Base-by-base conservation (phyloP, 2,797 vertebrate species). In the Chelmon rostratus region DNA sequence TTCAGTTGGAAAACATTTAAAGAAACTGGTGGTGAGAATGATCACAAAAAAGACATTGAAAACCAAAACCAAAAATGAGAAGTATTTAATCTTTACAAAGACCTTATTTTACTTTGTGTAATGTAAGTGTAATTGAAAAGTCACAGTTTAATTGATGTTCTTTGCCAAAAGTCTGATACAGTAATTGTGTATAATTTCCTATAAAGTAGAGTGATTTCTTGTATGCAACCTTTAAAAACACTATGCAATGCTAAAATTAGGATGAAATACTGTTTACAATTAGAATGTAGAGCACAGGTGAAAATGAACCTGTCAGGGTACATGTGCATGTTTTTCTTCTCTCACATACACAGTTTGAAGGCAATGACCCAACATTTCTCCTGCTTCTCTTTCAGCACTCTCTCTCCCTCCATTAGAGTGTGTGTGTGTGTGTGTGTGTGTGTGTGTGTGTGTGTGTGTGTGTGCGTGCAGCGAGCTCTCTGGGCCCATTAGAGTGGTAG, bases 401-500 rank as follows among this genome's bases (percentile, higher is more conserved):
- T 28, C 40, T 42, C 40, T 42, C 42, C 40, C 40, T 42, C 40
- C 40, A 42, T n/a, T 9, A 6, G n/a, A 50, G 9, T 25, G 15
- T 15, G 21, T 3, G 35, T 15, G 37, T 23, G 7, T 23, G 31
- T 13, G 21, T 15, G 38, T 42, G 13, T 10, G 15, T 16, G 37
- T 9, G 42, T 28, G 16, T 18, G 35, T 4, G 3, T 35, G 53
- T 35, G 4, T 13, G 47, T 21, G 57, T 5, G 54, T 40, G 49
- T 18, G 68, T 59, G 61, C 1, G 9, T 28, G 49, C 47, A 61
- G 23, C 25, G 37, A 85, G 76, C 76, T 82, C 78, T 80, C 64
- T 69, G 81, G 58, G 67, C 72, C 87, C 71, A 89, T 93, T 91
- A 92, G 72, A 89, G 78, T 83, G 65, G 61, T 73, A 63, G 66